Percentiles rank a stretch among this genome's conserved stretches.
Evolutionary conservation across 2,113 vertebrate species (phyloP).

Genomic region (Saccopteryx leptura): DNA sequence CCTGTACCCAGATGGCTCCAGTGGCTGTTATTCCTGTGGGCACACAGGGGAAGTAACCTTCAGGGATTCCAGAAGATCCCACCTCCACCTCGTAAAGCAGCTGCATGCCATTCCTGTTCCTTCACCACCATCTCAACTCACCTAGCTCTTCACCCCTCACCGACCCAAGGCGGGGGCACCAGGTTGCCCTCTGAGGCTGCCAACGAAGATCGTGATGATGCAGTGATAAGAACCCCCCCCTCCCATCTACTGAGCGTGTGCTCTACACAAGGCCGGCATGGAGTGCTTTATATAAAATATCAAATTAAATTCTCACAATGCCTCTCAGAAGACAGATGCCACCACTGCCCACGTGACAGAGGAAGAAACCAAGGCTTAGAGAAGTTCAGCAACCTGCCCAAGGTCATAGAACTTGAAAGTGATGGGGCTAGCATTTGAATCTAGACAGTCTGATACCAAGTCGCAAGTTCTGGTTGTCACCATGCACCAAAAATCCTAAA

Average conservation of each 20-base stretch:
- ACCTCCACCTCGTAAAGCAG: neutral
- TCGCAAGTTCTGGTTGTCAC: neutral
- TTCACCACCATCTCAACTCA: neutral
- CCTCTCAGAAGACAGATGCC: rapidly evolving
- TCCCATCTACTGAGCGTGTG: rapidly evolving
- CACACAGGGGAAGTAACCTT: neutral
- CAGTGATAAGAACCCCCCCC: neutral
- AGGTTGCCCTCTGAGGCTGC: neutral
- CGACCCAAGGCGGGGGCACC: neutral
- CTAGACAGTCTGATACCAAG: neutral
- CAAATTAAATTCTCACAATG: neutral
- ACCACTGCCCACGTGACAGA: rapidly evolving
- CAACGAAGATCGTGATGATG: rapidly evolving
- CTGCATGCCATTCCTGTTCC: neutral
- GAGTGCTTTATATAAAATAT: neutral
- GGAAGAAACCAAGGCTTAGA: neutral
- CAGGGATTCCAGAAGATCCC: neutral
- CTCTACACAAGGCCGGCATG: neutral
- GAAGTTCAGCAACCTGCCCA: neutral
- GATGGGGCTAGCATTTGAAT: neutral
- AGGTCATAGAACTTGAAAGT: neutral
- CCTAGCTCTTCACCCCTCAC: neutral
- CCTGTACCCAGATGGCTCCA: rapidly evolving
- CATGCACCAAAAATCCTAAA: neutral
- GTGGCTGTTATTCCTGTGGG: neutral